Conservation (phyloP, 2,113 vertebrate genomes). For the Lophura nycthemera region DNA sequence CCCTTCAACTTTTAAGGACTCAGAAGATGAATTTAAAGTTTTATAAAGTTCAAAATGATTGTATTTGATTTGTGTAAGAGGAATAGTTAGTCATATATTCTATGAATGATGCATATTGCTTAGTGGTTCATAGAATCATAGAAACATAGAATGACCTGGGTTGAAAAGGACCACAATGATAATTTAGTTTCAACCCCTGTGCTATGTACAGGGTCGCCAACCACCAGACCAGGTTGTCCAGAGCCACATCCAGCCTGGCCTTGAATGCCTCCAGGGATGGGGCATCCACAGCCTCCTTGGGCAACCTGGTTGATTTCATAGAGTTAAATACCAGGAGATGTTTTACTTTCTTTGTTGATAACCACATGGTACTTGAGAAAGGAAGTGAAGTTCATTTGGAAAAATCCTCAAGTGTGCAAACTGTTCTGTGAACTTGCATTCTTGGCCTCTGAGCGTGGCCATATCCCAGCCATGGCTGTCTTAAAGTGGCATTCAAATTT, state of each 20-base stretch:
- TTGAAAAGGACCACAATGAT: too few species aligned
- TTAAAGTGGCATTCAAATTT: not conserved
- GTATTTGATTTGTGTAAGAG: not conserved
- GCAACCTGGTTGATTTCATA: not conserved
- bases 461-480: not conserved
- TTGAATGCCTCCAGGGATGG: too few species aligned
- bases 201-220: too few species aligned
- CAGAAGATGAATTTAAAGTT: not conserved
- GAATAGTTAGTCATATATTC: slow-evolving; percentile 3
- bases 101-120: not conserved
- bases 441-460: not conserved
- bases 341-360: not conserved
- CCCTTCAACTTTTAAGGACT: not conserved
- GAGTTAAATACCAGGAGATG: not conserved
- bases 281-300: too few species aligned
- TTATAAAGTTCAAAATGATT: not conserved
- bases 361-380: not conserved
- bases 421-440: not conserved
- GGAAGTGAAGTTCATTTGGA: not conserved
- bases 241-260: too few species aligned
- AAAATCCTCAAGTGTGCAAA: not conserved
- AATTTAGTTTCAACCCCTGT: too few species aligned
- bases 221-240: too few species aligned
- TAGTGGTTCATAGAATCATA: not conserved
- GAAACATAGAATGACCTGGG: too few species aligned